Evolutionary conservation across 1,140 invertebrate genomes (phyloP).

Genomic region (Pogonomyrmex barbatus): DNA sequence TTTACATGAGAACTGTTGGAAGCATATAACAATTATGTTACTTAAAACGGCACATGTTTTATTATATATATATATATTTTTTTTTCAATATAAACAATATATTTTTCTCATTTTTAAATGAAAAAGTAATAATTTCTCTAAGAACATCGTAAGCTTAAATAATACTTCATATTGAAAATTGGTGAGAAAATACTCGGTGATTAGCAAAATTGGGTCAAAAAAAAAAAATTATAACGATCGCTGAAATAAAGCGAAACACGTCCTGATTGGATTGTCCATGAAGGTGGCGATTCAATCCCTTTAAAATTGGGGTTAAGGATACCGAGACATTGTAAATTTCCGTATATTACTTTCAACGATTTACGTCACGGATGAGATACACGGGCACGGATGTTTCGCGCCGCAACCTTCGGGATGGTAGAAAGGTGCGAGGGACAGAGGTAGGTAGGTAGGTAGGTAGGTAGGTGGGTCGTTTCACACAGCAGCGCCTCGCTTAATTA

Average conservation of each 20-base stretch:
- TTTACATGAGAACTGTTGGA: background rate
- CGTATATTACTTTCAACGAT: slow-evolving; percentile 5
- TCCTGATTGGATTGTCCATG: background rate
- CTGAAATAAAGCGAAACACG: background rate
- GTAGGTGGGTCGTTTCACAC: slow-evolving; percentile 79
- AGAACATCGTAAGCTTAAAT: background rate
- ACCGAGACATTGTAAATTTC: background rate
- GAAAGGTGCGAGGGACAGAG: slow-evolving; percentile 65
- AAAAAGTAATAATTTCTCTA: background rate
- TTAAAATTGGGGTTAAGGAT: background rate
- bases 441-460: slow-evolving; percentile 62
- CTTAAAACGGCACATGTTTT: no score
- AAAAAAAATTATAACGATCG: background rate
- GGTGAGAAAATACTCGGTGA: background rate
- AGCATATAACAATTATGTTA: slow-evolving; percentile 1
- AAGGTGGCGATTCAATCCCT: background rate
- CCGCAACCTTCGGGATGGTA: slow-evolving; percentile 62
- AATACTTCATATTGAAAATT: background rate
- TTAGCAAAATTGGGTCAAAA: background rate
- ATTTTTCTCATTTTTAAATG: background rate
- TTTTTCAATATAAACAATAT: background rate
- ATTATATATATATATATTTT: no score
- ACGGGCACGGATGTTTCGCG: slow-evolving; percentile 71
- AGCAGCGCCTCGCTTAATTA: slow-evolving; percentile 82
- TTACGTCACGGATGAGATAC: slow-evolving; percentile 57